phyloP scores from a whole-genome alignment of 2,888 invertebrate genomes.

The Dasypolia templi region DNA sequence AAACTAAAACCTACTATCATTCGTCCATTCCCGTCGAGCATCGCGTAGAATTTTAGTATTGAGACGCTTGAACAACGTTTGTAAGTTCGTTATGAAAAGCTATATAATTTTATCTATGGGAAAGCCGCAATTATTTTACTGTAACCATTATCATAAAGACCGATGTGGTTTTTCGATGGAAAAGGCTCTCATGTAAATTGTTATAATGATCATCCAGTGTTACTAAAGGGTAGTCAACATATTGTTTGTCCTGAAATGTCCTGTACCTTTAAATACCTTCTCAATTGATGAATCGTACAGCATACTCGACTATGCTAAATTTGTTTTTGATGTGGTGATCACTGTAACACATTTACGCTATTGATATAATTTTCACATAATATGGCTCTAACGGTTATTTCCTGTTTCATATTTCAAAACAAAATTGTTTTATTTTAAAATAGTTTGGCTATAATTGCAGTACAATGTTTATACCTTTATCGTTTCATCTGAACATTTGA shows the following conservation, averaged over 20 bases:
- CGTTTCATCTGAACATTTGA: constrained; percentile 74
- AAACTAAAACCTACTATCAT: constrained; percentile 23
- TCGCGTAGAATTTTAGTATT: constrained; percentile 72
- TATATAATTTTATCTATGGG: constrained; percentile 61
- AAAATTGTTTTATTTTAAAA: constrained; percentile 78
- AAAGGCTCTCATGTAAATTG: constrained; percentile 80
- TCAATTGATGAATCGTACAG: constrained; percentile 16
- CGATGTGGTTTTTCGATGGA: constrained; percentile 75
- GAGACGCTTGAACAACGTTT: constrained; percentile 65
- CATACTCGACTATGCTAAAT: constrained; percentile 40
- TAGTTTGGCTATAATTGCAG: constrained; percentile 76
- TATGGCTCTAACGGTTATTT: constrained; percentile 77
- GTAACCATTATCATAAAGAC: constrained; percentile 63
- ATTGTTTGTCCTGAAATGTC: constrained; percentile 43
- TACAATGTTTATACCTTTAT: constrained; percentile 71
- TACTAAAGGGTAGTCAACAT: constrained; percentile 64
- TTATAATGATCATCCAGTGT: constrained; percentile 77
- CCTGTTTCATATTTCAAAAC: constrained; percentile 80
- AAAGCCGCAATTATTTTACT: constrained; percentile 58
- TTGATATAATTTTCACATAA: constrained; percentile 80
- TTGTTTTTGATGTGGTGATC: constrained; percentile 70
- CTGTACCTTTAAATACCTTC: constrained; percentile 20
- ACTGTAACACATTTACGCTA: constrained; percentile 74
- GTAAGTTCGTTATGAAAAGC: constrained; percentile 58
- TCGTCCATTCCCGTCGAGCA: constrained; percentile 61